Evolutionary conservation across 2,797 vertebrate species (phyloP), one percentile per base, ranked within the genome.

Genomic region (Thripadectes ignobilis): DNA sequence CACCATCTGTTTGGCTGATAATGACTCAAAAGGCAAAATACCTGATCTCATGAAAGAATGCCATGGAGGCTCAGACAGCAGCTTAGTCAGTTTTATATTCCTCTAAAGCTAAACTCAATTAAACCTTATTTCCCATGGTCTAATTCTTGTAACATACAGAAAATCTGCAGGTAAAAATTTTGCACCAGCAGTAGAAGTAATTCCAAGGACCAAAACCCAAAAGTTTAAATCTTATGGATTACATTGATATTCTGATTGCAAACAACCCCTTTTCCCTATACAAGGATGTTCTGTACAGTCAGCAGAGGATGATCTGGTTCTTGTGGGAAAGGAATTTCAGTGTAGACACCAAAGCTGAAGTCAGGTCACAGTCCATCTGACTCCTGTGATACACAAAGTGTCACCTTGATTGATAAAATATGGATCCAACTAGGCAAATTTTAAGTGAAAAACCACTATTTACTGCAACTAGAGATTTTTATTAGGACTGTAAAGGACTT

Each of bases 341-440:
- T 20, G 58, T 36, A 27, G 30, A 12, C 4, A 66, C 13, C 34
- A 34, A 43, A 77, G 69, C 39, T 81, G 14, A 65, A 75, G 14
- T 45, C 32, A 66, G 17, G 41, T 41, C 66, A 75, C 68, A 84
- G 23, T 49, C 67, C 62, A 32, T 61, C 55, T 77, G 48, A 52
- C 17, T 87, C 29, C 30, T 65, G 36, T 80, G 52, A 15, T 65
- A 57, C 0, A 0, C 1, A 1, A 67, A 4, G 22, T 79, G 43
- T 16, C 39, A 48, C 16, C 21, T 92, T 84, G 67, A 83, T 5
- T 80, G 82, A 62, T 23, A 92, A 67, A 58, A 85, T n/a, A 15
- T n/a, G n/a, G 65, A 20, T 39, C 24, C 5, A 69, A 17, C 7
- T 9, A 20, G 34, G 16, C 19, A 45, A 75, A n/a, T n/a, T 75